phyloP scores from a whole-genome alignment of 2,888 invertebrate species.

The Trissonchulus latispiculum region DNA sequence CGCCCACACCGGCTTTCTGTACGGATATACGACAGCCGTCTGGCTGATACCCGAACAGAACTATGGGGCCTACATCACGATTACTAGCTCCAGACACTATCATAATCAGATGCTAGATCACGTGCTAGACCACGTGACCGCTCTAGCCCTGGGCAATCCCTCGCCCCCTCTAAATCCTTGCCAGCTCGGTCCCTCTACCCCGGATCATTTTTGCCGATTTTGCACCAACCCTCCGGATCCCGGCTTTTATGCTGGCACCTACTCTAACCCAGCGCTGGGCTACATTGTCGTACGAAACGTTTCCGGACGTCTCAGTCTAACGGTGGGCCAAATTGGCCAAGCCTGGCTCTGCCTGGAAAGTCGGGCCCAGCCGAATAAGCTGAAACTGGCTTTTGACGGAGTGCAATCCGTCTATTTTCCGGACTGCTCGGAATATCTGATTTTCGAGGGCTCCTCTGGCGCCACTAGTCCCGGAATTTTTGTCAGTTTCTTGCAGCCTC shows the following conservation, averaged over 20 bases:
- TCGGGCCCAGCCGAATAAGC: no score
- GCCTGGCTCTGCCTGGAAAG: no score
- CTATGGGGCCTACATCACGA: not conserved
- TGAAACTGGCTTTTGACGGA: no score
- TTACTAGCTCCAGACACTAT: not conserved
- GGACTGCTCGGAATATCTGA: no score
- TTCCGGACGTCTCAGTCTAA: no score
- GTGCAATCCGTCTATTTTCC: no score
- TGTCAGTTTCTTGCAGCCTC: no score
- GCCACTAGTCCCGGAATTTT: no score
- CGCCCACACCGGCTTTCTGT: not conserved
- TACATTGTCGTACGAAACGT: not conserved
- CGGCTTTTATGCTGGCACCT: not conserved
- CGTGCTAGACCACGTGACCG: not conserved
- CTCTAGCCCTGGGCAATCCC: not conserved
- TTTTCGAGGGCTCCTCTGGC: no score
- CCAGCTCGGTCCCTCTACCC: not conserved
- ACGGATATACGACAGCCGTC: not conserved
- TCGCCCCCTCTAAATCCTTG: not conserved
- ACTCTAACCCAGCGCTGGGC: not conserved
- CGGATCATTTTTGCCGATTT: not conserved
- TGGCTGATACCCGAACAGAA: not conserved
- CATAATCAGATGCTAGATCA: not conserved
- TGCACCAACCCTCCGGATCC: not conserved
- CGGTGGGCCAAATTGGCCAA: no score